Base-by-base conservation (phyloP, 2,113 vertebrate species). In the Myotis lucifugus region DNA sequence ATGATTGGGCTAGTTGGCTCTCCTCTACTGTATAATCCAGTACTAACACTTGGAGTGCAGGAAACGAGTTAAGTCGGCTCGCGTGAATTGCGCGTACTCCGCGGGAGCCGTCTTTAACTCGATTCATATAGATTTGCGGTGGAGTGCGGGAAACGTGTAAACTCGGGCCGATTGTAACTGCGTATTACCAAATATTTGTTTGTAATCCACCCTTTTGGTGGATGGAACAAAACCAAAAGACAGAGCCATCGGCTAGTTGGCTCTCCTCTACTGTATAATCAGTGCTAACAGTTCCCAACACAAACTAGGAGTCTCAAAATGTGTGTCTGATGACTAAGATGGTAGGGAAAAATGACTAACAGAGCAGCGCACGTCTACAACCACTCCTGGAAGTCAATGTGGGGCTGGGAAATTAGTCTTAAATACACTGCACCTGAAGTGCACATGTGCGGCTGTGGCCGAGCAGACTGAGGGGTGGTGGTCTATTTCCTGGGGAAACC, bases 391-490 rank as follows among this genome's bases (percentile, higher is more conserved):
- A 81, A 76, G 56, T 17, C 9, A 42, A 23, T 10, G 25, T 23
- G 0, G 0, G 19, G 50, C 13, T 27, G 50, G 83, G 17, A 48
- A 70, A 61, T 42, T 21, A 56, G 72, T 64, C 76, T 76, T 77
- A 48, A 93, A 84, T 17, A 69, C 2, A 14, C n/a, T 17, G 19
- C 9, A 46, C 8, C 3, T 11, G 52, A 92, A 54, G 54, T 0
- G 0, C 59, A 29, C 2, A 3, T 14, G 9, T 1, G 50, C 2
- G 8, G n/a, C 37, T 46, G 4, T 4, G 46, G 23, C 61, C 15
- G 14, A 11, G n/a, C 15, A 27, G 70, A 54, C 18, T 17, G 6
- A 14, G 15, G 15, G 8, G 40, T 8, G 0, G n/a, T 50, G 5
- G 8, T 84, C 3, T 40, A 19, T 66, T 66, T 79, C 70, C 42